phyloP scores from a whole-genome alignment of 2,113 vertebrate species.

The Prochilodus magdalenae region DNA sequence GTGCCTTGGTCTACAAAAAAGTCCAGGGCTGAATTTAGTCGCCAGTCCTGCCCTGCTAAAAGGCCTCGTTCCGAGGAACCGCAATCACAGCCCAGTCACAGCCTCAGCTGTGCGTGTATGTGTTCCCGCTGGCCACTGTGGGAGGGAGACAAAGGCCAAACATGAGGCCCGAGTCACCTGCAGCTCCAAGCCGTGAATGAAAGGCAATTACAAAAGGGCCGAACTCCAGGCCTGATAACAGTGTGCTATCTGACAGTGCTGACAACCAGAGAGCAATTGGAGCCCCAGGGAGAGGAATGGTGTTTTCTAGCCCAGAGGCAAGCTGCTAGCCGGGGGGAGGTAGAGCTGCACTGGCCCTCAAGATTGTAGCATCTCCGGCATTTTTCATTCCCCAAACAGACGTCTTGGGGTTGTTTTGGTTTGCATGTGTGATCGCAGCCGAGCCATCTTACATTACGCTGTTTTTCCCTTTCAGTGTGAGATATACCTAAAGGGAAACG shows the following conservation, averaged over 20 bases:
- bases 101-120: conserved; percentile 36
- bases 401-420: not conserved
- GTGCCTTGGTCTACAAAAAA: no score
- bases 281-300: conserved; percentile 31
- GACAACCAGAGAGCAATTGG: conserved; percentile 37
- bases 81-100: conserved; percentile 40
- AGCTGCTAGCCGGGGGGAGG: not conserved
- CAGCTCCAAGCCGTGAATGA: conserved; percentile 40
- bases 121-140: not conserved
- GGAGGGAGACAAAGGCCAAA: conserved; percentile 32
- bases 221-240: conserved; percentile 41
- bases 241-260: conserved; percentile 52
- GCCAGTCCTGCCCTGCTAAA: not conserved
- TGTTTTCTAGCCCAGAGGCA: conserved; percentile 16
- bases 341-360: not conserved
- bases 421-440: not conserved
- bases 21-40: no score
- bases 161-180: conserved; percentile 30
- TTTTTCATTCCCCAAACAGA: not conserved
- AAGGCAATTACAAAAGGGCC: conserved; percentile 55
- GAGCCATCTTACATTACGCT: not conserved
- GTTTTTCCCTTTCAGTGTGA: not conserved
- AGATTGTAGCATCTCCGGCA: not conserved
- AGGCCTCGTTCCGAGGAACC: not conserved
- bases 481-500: not conserved